A percentile compares a stretch with the other conserved stretches of the same genome.
Conservation (phyloP, 30 jellyfish, hydroid and myxozoan species). For the Turritopsis rubra region DNA sequence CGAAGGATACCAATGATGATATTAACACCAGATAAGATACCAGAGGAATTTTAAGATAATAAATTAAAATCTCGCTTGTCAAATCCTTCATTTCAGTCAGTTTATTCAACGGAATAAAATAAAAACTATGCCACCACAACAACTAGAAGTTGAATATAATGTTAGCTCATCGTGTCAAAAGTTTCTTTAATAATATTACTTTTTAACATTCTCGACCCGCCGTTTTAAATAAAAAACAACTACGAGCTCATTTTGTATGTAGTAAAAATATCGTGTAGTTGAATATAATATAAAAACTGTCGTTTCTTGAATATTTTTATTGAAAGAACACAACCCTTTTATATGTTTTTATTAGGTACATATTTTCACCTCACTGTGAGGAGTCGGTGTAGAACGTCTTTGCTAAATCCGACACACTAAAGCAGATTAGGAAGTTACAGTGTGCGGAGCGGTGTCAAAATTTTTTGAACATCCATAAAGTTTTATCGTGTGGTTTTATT, state of each 20-base stretch:
- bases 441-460: neutral
- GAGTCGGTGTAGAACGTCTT: neutral
- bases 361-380: constrained; percentile 18
- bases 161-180: neutral
- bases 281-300: constrained; percentile 14
- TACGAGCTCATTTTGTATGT: constrained; percentile 4
- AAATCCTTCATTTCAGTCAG: neutral
- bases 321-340: constrained; percentile 2
- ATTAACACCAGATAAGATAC: neutral
- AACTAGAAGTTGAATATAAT: neutral
- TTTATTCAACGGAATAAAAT: neutral
- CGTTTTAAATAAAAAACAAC: constrained; percentile 9
- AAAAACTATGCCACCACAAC: neutral
- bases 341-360: neutral
- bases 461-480: no score
- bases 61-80: neutral
- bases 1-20: constrained; percentile 2
- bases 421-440: neutral
- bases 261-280: constrained; percentile 18
- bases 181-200: neutral
- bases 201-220: neutral
- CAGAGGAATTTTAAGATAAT: neutral
- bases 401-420: neutral
- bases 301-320: constrained; percentile 2
- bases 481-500: neutral